Percentiles rank a stretch among this genome's conserved stretches.
These are phyloP conservation scores for Augochlorella aurata DNA, from an alignment of 2,888 invertebrate genomes.

Conservation along the genomic window DNA sequence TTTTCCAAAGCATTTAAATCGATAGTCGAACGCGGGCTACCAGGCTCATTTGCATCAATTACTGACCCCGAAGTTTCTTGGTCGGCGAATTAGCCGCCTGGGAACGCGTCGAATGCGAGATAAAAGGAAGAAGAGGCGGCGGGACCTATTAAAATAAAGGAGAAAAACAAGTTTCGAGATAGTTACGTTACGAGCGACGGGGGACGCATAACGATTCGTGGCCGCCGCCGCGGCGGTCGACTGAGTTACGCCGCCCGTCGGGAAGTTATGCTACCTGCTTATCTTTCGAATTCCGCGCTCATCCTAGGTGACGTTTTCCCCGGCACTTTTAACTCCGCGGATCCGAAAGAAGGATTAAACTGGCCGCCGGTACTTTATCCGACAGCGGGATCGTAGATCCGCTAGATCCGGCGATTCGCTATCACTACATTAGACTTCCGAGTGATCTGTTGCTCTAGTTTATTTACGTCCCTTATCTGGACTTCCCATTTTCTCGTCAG, in stretches of 20 bases:
- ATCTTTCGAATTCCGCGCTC: slow-evolving; percentile 77
- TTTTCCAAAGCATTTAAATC: slow-evolving; percentile 71
- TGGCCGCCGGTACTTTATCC: slow-evolving; percentile 31
- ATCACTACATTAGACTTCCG: slow-evolving; percentile 20
- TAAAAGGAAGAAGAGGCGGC: slow-evolving; percentile 68
- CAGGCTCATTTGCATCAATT: slow-evolving; percentile 79
- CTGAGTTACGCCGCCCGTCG: slow-evolving; percentile 74
- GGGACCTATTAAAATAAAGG: slow-evolving; percentile 78
- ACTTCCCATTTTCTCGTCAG: too few species aligned
- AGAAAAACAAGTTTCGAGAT: slow-evolving; percentile 80
- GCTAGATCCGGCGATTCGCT: slow-evolving; percentile 34
- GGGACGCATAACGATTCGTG: slow-evolving; percentile 79
- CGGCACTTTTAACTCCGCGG: slow-evolving; percentile 58
- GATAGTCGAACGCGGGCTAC: slow-evolving; percentile 57
- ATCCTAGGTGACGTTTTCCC: slow-evolving; percentile 68
- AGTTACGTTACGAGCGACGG: slow-evolving; percentile 80
- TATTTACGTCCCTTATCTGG: neutral
- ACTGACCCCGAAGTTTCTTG: slow-evolving; percentile 77
- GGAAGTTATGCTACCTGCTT: slow-evolving; percentile 77
- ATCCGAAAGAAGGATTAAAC: slow-evolving; percentile 57
- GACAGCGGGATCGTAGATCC: slow-evolving; percentile 29
- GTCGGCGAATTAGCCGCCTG: slow-evolving; percentile 76
- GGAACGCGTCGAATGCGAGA: slow-evolving; percentile 76
- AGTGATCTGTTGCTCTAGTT: slow-evolving; percentile 2
- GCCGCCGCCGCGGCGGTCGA: slow-evolving; percentile 59